Evolutionary conservation across 2,797 vertebrate species (phyloP).

Genomic region (Crax fasciolata): DNA sequence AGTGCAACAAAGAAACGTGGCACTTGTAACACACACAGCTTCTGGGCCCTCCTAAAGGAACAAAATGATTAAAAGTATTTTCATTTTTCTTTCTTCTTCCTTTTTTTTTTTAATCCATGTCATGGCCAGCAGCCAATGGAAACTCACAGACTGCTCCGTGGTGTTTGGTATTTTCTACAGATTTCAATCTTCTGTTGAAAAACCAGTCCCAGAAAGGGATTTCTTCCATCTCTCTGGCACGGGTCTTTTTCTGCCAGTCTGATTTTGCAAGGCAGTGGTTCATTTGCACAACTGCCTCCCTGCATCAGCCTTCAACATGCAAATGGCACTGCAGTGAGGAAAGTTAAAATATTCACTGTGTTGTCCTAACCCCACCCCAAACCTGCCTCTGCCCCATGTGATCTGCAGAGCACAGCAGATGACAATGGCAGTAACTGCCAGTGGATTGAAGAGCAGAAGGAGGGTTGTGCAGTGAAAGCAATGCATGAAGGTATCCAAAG

Average conservation of each 20-base stretch:
- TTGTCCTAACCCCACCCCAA: not conserved
- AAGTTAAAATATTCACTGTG: not conserved
- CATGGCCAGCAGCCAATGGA: conserved; percentile 50
- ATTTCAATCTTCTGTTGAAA: not conserved
- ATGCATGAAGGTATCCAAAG: not conserved
- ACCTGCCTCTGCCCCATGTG: not conserved
- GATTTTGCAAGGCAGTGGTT: not conserved
- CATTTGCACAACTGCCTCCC: not conserved
- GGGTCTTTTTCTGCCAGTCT: not conserved
- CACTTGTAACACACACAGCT: conserved; percentile 14
- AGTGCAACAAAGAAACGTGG: conserved; percentile 69
- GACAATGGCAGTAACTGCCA: fast-evolving
- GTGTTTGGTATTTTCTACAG: not conserved
- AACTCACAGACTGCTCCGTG: conserved; percentile 15
- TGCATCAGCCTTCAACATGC: not conserved
- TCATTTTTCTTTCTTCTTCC: not conserved
- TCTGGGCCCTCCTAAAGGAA: conserved; percentile 43
- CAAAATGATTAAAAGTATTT: conserved; percentile 56
- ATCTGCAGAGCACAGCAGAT: not conserved
- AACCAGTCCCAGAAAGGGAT: not conserved
- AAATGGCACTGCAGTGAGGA: not conserved
- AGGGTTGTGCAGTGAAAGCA: not conserved
- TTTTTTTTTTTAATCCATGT: not conserved
- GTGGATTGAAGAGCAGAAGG: not conserved
- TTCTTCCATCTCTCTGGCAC: not conserved